Evolutionary conservation across 2,113 vertebrate genomes (phyloP), one percentile per base, ranked within the genome.

Genomic region (Narcine bancroftii): DNA sequence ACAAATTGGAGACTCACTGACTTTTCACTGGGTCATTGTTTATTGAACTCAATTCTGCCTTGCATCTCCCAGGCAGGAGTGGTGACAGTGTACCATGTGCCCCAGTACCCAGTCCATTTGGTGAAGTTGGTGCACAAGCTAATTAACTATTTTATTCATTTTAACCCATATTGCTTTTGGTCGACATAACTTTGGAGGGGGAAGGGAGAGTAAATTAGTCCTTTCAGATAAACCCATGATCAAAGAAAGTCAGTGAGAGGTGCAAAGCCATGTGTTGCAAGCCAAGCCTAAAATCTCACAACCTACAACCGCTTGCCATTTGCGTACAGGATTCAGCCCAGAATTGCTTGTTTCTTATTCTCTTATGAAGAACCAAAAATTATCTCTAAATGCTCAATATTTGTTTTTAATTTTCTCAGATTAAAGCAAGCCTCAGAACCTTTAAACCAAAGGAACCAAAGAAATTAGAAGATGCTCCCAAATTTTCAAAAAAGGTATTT

Each of bases 401-500:
- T 42, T 36, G 75, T 21, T 63, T 60, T 60, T 56, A 39, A 92
- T 42, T 92, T 50, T 63, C 45, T 33, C 69, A 99, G 98, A 94
- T 99, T 93, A 97, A 97, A 96, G 98, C 98, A 92, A 96, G 97
- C 10, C 91, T 99, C 92, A 96, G 95, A 94, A 97, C 97, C 36
- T 99, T 99, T 93, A 94, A 95, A 65, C 97, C 98, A 2, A 96
- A 96, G 93, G 98, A 98, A 94, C 95, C 95, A 39, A 97, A 97
- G 94, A 96, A 97, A 92, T 93, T 94, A 0, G 98, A 98, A 93
- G 98, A 98, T 83, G 97, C 95, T 92, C 94, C 95, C 42, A 99
- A 99, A 94, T 97, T 99, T 93, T 97, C 97, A 93, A 99, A 99
- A 96, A 99, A 99, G 98, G 99, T 99, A 93, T 92, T 33, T 69